Base-by-base conservation (phyloP, 1,140 invertebrate species). In the Trichonephila clavipes region DNA sequence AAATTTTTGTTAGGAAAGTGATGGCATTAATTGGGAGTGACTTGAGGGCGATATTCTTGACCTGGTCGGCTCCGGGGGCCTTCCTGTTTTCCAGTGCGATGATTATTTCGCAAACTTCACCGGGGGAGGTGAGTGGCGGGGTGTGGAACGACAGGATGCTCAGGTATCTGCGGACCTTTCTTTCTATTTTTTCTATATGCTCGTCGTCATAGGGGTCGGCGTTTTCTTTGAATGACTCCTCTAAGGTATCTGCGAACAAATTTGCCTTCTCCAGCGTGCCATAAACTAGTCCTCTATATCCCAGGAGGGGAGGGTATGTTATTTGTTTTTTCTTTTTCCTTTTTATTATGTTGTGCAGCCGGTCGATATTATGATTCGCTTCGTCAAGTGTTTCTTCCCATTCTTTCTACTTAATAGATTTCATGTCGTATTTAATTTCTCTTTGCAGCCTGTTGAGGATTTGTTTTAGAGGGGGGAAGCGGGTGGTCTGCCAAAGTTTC, bases 61-160 rank as follows among this genome's bases (percentile, higher is more conserved):
- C 24, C 0, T n/a, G 10, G 12, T 69, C 66, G 0, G 66, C 7
- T 0, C 66, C 66, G 1, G 66, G n/a, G 2, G n/a, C 21, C 24
- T 69, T 24, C 2, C 6, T 10, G 6, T 8, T n/a, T 1, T 69
- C 24, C 2, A 69, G 8, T 10, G n/a, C 24, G 2, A 24, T 69
- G 10, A 24, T 69, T 5, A 69, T 0, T 0, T 24, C 7, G 5
- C n/a, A 10, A n/a, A 69, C 6, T 24, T 69, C n/a, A n/a, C n/a
- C n/a, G n/a, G n/a, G n/a, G n/a, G n/a, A n/a, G n/a, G n/a, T n/a
- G n/a, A n/a, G n/a, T 69, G 12, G n/a, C n/a, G 64, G 64, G 8
- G 0, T n/a, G 0, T 8, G 24, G 12, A 14, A 8, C 21, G 5
- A 6, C 24, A 8, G 6, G n/a, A 10, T 0, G 0, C 12, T 24